These are phyloP conservation scores for Leptopilina syphax DNA, from an alignment of 2,888 invertebrate genomes.

Conservation along the genomic window DNA sequence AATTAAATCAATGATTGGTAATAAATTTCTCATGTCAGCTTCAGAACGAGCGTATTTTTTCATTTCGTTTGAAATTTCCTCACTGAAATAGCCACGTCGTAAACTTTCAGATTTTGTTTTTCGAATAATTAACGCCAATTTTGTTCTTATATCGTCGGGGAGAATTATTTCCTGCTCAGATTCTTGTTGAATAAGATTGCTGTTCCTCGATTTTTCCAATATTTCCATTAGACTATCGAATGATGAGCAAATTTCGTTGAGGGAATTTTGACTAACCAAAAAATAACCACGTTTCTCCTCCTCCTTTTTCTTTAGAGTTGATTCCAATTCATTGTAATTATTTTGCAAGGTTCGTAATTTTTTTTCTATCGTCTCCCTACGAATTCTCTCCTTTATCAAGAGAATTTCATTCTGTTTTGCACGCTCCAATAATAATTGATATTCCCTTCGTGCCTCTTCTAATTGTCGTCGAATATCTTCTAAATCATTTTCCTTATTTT, in stretches of 20 bases:
- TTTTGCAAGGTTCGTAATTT: constrained; percentile 62
- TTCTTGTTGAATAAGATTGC: constrained; percentile 8
- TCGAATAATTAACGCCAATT: constrained; percentile 66
- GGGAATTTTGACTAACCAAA: constrained; percentile 67
- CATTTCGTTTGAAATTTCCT: constrained; percentile 47
- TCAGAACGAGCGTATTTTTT: constrained; percentile 68
- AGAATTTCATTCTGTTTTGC: constrained; percentile 57
- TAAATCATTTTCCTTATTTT: constrained; percentile 18
- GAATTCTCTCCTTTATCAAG: constrained; percentile 66
- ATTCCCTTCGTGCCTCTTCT: constrained; percentile 58
- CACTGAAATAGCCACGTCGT: constrained; percentile 54
- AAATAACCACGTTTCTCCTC: constrained; percentile 66
- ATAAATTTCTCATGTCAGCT: constrained; percentile 61
- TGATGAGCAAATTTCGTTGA: constrained; percentile 68
- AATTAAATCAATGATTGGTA: constrained; percentile 54
- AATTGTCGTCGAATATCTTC: constrained; percentile 54
- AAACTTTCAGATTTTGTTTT: constrained; percentile 72
- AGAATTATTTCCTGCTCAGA: constrained; percentile 13
- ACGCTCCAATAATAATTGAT: constrained; percentile 64
- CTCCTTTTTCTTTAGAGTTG: constrained; percentile 64
- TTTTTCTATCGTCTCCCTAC: constrained; percentile 66
- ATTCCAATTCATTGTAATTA: constrained; percentile 64
- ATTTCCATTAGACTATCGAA: constrained; percentile 67
- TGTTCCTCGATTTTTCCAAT: constrained; percentile 60
- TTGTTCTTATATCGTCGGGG: constrained; percentile 60